Percentiles rank a stretch among this genome's conserved stretches.
Evolutionary conservation across 2,113 vertebrate genomes (phyloP).

Genomic region (Aegotheles bennettii): DNA sequence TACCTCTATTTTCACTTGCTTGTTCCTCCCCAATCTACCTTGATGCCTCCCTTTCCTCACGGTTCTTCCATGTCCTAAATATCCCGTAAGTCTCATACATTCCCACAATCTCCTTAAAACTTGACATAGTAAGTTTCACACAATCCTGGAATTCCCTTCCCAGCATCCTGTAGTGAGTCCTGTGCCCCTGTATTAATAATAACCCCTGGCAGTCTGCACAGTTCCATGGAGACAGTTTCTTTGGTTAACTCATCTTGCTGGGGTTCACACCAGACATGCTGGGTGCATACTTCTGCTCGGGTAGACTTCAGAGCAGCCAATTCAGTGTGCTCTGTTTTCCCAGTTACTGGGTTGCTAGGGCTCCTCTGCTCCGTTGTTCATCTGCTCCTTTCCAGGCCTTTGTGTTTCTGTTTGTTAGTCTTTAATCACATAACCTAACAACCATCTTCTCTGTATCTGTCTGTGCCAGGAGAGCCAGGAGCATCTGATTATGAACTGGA

Average conservation of each 20-base stretch:
- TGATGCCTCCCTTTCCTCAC: neutral
- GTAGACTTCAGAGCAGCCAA: neutral
- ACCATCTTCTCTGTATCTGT: neutral
- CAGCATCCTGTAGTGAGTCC: neutral
- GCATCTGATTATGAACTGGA: neutral
- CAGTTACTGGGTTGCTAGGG: neutral
- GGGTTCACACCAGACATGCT: neutral
- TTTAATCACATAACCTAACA: neutral
- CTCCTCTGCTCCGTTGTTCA: neutral
- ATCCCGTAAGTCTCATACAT: neutral
- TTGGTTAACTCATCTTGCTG: neutral
- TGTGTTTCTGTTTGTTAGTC: neutral
- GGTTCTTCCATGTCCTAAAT: neutral
- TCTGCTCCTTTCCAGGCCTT: neutral
- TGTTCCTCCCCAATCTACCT: neutral
- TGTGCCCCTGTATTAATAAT: neutral
- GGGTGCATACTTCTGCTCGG: neutral
- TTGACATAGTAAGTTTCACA: neutral
- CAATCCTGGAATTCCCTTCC: neutral
- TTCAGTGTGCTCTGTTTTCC: fast-evolving
- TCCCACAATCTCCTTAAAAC: neutral
- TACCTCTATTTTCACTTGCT: neutral
- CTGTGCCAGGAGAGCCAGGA: neutral
- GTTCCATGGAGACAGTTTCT: neutral
- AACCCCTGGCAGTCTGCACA: neutral